phyloP scores from a whole-genome alignment of 2,113 vertebrate species.

The Oxyura jamaicensis region DNA sequence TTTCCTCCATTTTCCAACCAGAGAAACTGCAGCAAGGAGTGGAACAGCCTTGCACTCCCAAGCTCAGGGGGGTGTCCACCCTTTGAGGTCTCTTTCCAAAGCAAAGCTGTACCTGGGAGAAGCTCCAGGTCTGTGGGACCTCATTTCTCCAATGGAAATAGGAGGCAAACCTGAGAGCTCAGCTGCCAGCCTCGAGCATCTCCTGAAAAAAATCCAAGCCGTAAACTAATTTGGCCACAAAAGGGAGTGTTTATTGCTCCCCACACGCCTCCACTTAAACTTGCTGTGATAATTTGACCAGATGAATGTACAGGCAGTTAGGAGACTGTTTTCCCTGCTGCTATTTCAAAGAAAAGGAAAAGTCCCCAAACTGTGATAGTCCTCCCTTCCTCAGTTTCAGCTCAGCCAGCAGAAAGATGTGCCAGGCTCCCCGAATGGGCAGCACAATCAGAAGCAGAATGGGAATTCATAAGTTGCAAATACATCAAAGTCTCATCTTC shows the following conservation, averaged over 20 bases:
- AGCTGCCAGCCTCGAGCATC: neutral
- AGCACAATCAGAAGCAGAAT: neutral
- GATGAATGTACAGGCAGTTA: neutral
- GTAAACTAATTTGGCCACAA: neutral
- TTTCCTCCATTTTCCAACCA: neutral
- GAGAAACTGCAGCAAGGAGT: neutral
- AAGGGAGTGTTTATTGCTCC: neutral
- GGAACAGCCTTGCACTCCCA: neutral
- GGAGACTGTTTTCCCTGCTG: neutral
- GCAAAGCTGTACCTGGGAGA: neutral
- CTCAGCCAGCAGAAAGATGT: neutral
- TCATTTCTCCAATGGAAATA: neutral
- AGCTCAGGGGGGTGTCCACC: neutral
- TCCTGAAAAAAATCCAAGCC: neutral
- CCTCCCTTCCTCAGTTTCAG: neutral
- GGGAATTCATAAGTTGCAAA: slow-evolving; percentile 20
- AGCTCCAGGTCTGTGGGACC: neutral
- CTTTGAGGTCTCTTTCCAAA: neutral
- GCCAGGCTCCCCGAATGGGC: neutral
- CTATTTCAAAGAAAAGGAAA: neutral
- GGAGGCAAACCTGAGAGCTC: neutral
- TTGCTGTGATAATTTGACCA: neutral
- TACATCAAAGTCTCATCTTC: slow-evolving; percentile 34
- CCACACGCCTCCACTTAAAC: neutral
- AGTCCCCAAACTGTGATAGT: neutral